Percentiles rank a stretch among this genome's conserved stretches.
Evolutionary conservation across 2,888 invertebrate genomes (phyloP).

Genomic region (Drosophila fungiperda): DNA sequence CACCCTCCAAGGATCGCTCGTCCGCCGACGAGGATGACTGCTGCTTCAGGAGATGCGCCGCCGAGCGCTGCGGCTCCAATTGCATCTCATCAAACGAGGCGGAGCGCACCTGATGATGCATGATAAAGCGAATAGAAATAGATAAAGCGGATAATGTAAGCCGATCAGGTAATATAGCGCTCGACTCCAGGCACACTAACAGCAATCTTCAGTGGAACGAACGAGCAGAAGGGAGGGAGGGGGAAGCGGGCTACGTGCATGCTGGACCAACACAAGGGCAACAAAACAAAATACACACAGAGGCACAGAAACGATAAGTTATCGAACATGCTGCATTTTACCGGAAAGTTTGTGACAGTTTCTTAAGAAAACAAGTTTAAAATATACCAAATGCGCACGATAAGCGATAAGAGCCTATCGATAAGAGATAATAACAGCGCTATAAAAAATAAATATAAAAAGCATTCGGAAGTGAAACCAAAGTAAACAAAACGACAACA

Average conservation of each 20-base stretch:
- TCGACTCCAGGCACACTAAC: not conserved
- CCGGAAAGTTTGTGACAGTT: not conserved
- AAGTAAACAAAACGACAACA: not conserved
- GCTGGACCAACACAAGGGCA: slow-evolving; percentile 22
- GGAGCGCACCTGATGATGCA: slow-evolving; percentile 88
- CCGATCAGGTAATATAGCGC: slow-evolving; percentile 6
- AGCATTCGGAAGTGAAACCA: not conserved
- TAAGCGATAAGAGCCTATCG: slow-evolving; percentile 3
- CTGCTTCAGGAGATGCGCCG: slow-evolving; percentile 80
- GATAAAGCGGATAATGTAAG: slow-evolving; percentile 14
- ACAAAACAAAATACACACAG: slow-evolving; percentile 1
- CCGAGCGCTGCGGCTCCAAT: slow-evolving; percentile 89
- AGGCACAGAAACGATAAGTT: slow-evolving; percentile 5
- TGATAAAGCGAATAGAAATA: slow-evolving; percentile 14
- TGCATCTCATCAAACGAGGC: slow-evolving; percentile 96
- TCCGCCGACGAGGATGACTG: slow-evolving; percentile 84
- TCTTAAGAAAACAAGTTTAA: not conserved
- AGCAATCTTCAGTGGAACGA: not conserved
- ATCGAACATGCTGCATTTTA: slow-evolving; percentile 7
- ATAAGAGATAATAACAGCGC: not conserved
- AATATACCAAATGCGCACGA: not conserved
- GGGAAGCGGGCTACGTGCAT: slow-evolving; percentile 7
- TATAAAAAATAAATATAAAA: not conserved
- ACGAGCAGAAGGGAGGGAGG: not conserved
- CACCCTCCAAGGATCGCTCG: slow-evolving; percentile 83